Evolutionary conservation across 2,888 invertebrate species (phyloP).

Genomic region (Drosophila falleni): DNA sequence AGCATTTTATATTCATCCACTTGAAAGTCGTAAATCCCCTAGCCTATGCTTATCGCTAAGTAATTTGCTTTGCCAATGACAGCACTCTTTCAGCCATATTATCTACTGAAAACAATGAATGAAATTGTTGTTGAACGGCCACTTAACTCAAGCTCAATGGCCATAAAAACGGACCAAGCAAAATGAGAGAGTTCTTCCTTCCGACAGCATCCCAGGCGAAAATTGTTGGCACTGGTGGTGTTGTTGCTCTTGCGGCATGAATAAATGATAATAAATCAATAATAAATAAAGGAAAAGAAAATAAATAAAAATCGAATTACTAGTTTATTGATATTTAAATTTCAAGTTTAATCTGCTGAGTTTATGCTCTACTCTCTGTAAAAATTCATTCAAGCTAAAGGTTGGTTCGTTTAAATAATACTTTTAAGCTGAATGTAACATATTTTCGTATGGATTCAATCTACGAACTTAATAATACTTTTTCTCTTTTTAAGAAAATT

Average conservation of each 20-base stretch:
- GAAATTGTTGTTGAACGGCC: constrained; percentile 29
- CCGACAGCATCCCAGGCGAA: neutral
- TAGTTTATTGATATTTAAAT: constrained; percentile 10
- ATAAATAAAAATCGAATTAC: constrained; percentile 10
- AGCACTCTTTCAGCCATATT: constrained; percentile 39
- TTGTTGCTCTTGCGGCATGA: constrained; percentile 9
- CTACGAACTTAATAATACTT: neutral
- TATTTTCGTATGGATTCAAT: neutral
- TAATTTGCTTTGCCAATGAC: constrained; percentile 44
- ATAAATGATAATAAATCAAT: constrained; percentile 39
- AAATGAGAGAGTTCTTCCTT: neutral
- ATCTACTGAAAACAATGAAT: constrained; percentile 51
- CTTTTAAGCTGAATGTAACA: neutral
- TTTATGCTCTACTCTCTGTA: neutral
- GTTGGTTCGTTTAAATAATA: neutral
- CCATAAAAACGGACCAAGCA: constrained; percentile 27
- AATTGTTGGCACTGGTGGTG: neutral
- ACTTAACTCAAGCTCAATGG: constrained; percentile 11
- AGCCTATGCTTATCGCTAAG: constrained; percentile 56
- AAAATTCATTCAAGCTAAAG: neutral
- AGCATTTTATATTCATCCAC: constrained; percentile 48
- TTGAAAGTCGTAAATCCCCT: constrained; percentile 47
- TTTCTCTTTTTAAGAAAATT: neutral
- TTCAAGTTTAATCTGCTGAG: neutral
- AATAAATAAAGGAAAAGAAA: constrained; percentile 11